A percentile compares a stretch with the other conserved stretches of the same genome.
phyloP scores from a whole-genome alignment of 2,888 invertebrate species.

The Alcis repandata region DNA sequence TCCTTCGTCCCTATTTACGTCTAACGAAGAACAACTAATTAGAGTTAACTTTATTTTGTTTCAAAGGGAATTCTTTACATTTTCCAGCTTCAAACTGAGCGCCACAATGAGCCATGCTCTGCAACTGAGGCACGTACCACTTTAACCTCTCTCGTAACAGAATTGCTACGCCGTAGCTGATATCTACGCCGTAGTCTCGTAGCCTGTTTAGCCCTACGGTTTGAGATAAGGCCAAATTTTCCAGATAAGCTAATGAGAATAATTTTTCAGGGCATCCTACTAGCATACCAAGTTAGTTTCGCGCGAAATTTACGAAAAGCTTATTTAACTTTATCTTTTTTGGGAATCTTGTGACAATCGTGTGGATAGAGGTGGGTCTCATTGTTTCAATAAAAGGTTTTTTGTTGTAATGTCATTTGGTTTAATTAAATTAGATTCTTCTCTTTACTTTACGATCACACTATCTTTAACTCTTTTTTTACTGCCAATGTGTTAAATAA shows the following conservation, averaged over 20 bases:
- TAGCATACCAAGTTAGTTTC: conserved; percentile 63
- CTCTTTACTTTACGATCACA: background rate
- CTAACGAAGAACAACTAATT: conserved; percentile 20
- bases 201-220: conserved; percentile 65
- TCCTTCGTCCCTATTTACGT: conserved; percentile 3
- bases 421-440: conserved; percentile 1
- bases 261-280: conserved; percentile 65
- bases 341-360: conserved; percentile 10
- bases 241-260: conserved; percentile 78
- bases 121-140: conserved; percentile 62
- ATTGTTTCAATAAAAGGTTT: background rate
- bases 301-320: conserved; percentile 25
- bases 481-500: too few relatives aligned
- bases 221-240: conserved; percentile 73
- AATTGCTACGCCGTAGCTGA: conserved; percentile 62
- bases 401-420: background rate
- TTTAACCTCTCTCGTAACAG: conserved; percentile 63
- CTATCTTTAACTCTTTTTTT: too few relatives aligned
- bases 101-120: conserved; percentile 55
- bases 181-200: conserved; percentile 57
- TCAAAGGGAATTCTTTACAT: conserved; percentile 7
- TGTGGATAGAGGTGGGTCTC: background rate
- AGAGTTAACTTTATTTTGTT: conserved; percentile 11
- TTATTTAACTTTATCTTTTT: conserved; percentile 42
- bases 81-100: conserved; percentile 24